A percentile compares a stretch with the other conserved stretches of the same genome.
phyloP scores from a whole-genome alignment of 92 coral and sea anemone genomes.

The Blastomussa wellsi region DNA sequence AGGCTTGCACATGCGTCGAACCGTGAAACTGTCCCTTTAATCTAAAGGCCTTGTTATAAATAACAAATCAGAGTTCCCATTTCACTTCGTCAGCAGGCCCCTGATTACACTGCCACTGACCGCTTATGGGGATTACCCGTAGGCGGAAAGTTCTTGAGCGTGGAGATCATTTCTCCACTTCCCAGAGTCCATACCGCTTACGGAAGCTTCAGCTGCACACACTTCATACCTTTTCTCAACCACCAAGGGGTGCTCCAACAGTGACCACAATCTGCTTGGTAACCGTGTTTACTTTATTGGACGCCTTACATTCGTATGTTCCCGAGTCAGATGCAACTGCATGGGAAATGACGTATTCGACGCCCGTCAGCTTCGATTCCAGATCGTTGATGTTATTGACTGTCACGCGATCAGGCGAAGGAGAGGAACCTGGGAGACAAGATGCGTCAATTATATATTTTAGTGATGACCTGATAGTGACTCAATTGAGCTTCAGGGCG shows the following conservation, averaged over 20 bases:
- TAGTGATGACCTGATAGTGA: too few species aligned
- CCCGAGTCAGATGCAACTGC: conserved; percentile 68
- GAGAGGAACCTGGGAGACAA: conserved; percentile 32
- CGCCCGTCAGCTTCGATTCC: conserved; percentile 58
- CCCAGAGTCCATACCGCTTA: too few species aligned
- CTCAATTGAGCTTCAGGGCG: neutral
- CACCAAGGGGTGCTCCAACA: conserved; percentile 35
- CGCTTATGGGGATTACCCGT: too few species aligned
- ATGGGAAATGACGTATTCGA: conserved; percentile 51
- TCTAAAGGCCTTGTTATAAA: too few species aligned
- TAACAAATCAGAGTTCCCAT: too few species aligned
- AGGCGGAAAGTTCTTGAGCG: too few species aligned
- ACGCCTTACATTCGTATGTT: conserved; percentile 62
- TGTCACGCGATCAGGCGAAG: conserved; percentile 51
- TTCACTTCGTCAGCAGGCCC: too few species aligned
- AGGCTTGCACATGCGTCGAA: too few species aligned
- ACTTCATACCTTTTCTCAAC: conserved; percentile 11
- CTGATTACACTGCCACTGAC: too few species aligned
- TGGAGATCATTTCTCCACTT: too few species aligned
- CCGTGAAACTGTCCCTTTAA: too few species aligned
- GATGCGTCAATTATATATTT: neutral
- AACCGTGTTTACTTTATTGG: conserved; percentile 51
- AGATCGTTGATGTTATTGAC: conserved; percentile 51
- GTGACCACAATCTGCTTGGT: conserved; percentile 51
- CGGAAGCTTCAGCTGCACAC: too few species aligned